phyloP scores from a whole-genome alignment of 2,797 vertebrate species.

The Malacoraja senta region DNA sequence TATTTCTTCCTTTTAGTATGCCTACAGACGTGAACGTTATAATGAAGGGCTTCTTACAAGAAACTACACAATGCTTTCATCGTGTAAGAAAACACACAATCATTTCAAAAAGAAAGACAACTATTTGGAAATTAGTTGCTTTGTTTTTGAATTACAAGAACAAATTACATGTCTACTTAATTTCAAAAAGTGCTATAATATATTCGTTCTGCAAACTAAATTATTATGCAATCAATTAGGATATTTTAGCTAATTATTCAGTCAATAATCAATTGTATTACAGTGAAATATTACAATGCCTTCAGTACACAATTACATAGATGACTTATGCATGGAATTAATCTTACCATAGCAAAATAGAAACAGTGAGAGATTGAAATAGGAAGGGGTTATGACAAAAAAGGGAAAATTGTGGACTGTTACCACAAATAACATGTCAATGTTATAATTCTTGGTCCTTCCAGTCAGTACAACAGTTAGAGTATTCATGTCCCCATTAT shows the following conservation, averaged over 20 bases:
- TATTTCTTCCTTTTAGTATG: constrained; percentile 63
- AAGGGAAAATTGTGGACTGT: background rate
- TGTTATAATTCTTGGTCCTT: background rate
- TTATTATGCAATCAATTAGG: background rate
- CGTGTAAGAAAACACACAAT: constrained; percentile 60
- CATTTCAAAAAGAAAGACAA: constrained; percentile 61
- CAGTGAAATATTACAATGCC: constrained; percentile 15
- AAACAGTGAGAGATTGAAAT: background rate
- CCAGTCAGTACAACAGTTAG: background rate
- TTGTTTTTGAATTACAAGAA: constrained; percentile 61
- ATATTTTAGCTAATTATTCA: constrained; percentile 18
- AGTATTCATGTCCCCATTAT: too few relatives aligned
- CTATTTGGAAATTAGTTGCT: constrained; percentile 59
- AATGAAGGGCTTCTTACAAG: constrained; percentile 67
- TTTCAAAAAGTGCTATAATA: background rate
- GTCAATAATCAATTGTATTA: constrained; percentile 29
- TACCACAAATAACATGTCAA: background rate
- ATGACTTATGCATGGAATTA: background rate
- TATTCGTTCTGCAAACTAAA: constrained; percentile 18
- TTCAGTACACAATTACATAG: background rate
- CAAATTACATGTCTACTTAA: constrained; percentile 28
- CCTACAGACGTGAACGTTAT: constrained; percentile 64
- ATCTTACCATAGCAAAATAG: background rate
- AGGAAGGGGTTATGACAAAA: background rate
- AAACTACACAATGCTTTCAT: constrained; percentile 66